phyloP scores from a whole-genome alignment of 2,888 invertebrate genomes.

The Thelaira solivaga region DNA sequence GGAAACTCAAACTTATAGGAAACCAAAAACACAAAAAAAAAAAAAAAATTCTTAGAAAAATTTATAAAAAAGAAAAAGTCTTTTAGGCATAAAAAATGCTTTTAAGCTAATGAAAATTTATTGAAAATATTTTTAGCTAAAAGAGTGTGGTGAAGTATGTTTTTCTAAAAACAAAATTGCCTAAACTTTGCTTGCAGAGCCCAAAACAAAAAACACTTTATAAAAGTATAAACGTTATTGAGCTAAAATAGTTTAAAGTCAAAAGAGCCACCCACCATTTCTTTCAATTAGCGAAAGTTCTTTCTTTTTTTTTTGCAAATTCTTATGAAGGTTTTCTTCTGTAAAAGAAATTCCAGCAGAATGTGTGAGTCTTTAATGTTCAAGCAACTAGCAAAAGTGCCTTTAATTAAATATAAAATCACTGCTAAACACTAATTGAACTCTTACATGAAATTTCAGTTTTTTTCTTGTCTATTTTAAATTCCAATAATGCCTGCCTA shows the following conservation, averaged over 20 bases:
- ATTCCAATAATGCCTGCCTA: not conserved
- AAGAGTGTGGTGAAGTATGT: too few relatives aligned
- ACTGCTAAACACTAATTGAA: too few relatives aligned
- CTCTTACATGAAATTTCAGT: not conserved
- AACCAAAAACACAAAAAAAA: not conserved
- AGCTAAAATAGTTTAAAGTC: not conserved
- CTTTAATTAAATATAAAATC: too few relatives aligned
- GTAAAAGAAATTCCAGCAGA: not conserved
- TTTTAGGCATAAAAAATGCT: constrained; percentile 19
- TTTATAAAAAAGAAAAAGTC: not conserved
- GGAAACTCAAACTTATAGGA: not conserved
- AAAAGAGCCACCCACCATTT: not conserved
- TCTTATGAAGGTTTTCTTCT: not conserved
- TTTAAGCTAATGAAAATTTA: constrained; percentile 46
- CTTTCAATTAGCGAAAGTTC: constrained; percentile 29
- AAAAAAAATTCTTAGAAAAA: not conserved
- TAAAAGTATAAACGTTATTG: constrained; percentile 31
- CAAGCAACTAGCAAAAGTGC: too few relatives aligned
- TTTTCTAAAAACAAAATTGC: too few relatives aligned
- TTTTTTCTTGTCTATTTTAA: not conserved
- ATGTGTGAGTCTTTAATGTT: not conserved
- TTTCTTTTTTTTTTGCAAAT: not conserved
- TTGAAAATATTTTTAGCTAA: not conserved
- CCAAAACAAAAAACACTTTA: not conserved
- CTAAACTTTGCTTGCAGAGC: too few relatives aligned